A percentile compares a stretch with the other conserved stretches of the same genome.
phyloP scores from a whole-genome alignment of 2,113 vertebrate species.

The Murina feae region DNA sequence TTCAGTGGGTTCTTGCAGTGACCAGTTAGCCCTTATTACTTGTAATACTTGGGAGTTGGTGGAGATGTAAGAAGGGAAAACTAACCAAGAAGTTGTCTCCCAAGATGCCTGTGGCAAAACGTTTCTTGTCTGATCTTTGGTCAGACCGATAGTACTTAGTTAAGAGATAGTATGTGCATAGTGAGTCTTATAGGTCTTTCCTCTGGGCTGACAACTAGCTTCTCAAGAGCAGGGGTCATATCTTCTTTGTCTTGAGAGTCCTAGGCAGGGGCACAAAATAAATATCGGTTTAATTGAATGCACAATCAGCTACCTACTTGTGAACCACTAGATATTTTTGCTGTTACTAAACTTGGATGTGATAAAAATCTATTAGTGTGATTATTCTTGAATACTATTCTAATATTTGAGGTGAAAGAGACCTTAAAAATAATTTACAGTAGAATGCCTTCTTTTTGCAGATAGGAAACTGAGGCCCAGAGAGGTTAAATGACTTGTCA shows the following conservation, averaged over 20 bases:
- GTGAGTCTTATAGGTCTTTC: not conserved
- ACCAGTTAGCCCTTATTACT: not conserved
- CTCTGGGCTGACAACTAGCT: not conserved
- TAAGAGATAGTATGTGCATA: not conserved
- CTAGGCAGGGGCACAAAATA: not conserved
- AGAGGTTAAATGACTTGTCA: not conserved
- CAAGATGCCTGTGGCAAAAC: not conserved
- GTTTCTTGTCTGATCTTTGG: not conserved
- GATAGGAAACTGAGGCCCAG: not conserved
- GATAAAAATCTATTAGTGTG: not conserved
- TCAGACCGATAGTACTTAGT: not conserved
- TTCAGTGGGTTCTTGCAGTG: not conserved
- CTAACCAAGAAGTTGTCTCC: not conserved
- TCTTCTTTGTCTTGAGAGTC: not conserved
- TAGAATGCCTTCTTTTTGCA: not conserved
- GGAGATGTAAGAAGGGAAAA: not conserved
- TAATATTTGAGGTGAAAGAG: not conserved
- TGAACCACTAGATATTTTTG: not conserved
- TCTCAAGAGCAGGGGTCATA: not conserved
- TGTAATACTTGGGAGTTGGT: not conserved
- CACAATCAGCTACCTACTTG: not conserved
- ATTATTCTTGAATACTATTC: not conserved
- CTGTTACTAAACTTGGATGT: not conserved
- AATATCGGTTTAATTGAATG: not conserved
- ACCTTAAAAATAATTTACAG: slow-evolving; percentile 4